Percentiles rank a stretch among this genome's conserved stretches.
phyloP scores from a whole-genome alignment of 2,888 invertebrate species.

The Cordilura impudica region DNA sequence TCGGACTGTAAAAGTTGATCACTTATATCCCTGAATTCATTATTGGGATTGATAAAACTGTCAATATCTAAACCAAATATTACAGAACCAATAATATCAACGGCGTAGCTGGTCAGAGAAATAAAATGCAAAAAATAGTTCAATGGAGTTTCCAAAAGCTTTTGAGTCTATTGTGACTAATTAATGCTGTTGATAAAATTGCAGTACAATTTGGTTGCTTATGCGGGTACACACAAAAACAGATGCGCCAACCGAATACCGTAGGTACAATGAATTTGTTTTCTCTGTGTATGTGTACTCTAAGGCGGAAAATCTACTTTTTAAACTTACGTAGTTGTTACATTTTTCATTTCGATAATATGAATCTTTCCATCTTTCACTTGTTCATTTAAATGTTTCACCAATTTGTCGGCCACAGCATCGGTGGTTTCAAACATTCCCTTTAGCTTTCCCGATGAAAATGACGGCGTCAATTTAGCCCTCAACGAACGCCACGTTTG shows the following conservation, averaged over 20 bases:
- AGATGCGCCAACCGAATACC: no score
- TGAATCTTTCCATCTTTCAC: slow-evolving; percentile 69
- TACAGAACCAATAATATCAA: slow-evolving; percentile 76
- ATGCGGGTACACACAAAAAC: no score
- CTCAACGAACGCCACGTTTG: slow-evolving; percentile 82
- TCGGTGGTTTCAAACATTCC: slow-evolving; percentile 82
- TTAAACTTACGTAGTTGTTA: slow-evolving; percentile 66
- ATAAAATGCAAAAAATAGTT: no score
- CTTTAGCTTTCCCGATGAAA: slow-evolving; percentile 84
- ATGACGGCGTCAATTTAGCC: slow-evolving; percentile 82
- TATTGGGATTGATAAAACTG: slow-evolving; percentile 69
- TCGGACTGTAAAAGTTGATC: not conserved
- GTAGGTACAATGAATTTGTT: no score
- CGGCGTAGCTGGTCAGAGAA: slow-evolving; percentile 71
- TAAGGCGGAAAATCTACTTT: no score
- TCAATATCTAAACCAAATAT: slow-evolving; percentile 76
- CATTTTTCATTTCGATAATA: slow-evolving; percentile 78
- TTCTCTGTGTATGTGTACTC: no score
- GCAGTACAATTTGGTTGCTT: no score
- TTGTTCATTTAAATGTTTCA: slow-evolving; percentile 76
- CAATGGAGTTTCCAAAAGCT: no score
- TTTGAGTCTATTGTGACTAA: no score
- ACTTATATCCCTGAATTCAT: slow-evolving; percentile 67
- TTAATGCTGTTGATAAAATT: no score
- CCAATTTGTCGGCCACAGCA: slow-evolving; percentile 79